Percentiles rank a stretch among this genome's conserved stretches.
Conservation (phyloP, 2,888 invertebrate genomes). For the Rhagonycha lutea region DNA sequence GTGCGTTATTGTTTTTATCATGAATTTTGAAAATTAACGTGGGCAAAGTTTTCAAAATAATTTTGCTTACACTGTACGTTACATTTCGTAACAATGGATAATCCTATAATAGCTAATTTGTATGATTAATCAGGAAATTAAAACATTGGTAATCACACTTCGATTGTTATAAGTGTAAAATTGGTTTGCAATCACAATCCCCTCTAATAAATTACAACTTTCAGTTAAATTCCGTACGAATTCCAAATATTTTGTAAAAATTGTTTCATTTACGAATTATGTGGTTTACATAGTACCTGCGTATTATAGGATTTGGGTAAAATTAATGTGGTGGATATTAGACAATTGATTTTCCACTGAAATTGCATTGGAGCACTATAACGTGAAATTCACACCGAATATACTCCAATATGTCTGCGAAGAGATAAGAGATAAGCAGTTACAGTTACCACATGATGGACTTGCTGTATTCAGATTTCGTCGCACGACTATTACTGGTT, state of each 20-base stretch:
- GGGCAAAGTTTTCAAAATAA: too few relatives aligned
- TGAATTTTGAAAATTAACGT: too few relatives aligned
- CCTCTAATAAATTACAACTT: background rate
- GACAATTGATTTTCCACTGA: background rate
- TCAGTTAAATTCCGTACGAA: background rate
- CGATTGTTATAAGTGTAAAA: background rate
- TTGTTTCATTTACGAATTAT: background rate
- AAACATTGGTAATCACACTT: background rate
- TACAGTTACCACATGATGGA: slow-evolving; percentile 22
- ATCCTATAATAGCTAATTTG: background rate
- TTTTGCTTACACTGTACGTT: too few relatives aligned
- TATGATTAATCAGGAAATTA: background rate
- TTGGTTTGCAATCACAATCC: background rate
- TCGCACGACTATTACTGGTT: slow-evolving; percentile 45
- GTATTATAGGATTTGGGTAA: background rate
- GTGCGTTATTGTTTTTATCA: too few relatives aligned
- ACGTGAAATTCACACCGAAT: slow-evolving; percentile 20
- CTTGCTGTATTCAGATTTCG: slow-evolving; percentile 32
- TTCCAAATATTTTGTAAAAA: background rate
- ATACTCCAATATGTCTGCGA: background rate
- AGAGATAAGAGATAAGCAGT: slow-evolving; percentile 26
- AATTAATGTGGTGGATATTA: background rate
- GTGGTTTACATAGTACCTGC: background rate
- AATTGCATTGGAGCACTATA: background rate
- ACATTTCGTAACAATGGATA: background rate